phyloP scores from a whole-genome alignment of 2,888 invertebrate species.

The Lasioglossum zephyrum region DNA sequence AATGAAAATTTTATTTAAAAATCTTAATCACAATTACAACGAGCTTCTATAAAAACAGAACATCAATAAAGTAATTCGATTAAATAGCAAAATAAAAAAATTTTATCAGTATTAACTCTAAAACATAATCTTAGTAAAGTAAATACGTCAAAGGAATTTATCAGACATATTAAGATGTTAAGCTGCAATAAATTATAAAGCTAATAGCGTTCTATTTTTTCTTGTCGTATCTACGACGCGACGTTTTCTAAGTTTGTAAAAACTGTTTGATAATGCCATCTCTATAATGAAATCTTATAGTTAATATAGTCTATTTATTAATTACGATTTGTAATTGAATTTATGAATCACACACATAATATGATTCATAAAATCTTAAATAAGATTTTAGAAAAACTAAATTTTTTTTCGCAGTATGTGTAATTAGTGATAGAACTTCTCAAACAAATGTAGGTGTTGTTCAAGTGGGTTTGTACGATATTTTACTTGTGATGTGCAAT shows the following conservation, averaged over 20 bases:
- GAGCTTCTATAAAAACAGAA: not conserved
- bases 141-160: not conserved
- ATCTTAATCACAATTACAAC: not conserved
- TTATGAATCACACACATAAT: too few species aligned
- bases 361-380: not conserved
- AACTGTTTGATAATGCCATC: not conserved
- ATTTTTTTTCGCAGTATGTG: not conserved
- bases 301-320: not conserved
- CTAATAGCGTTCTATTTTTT: not conserved
- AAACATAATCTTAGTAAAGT: not conserved
- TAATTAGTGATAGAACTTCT: not conserved
- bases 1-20: not conserved
- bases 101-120: not conserved
- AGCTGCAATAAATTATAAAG: not conserved
- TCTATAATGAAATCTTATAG: not conserved
- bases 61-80: not conserved
- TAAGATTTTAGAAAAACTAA: not conserved
- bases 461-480: not conserved
- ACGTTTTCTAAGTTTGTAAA: not conserved
- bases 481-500: conserved; percentile 67
- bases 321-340: not conserved
- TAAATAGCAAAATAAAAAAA: not conserved
- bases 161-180: not conserved
- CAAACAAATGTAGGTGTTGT: not conserved
- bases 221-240: not conserved